Evolutionary conservation across 2,113 vertebrate species (phyloP).

Genomic region (Callocephalon fimbriatum): DNA sequence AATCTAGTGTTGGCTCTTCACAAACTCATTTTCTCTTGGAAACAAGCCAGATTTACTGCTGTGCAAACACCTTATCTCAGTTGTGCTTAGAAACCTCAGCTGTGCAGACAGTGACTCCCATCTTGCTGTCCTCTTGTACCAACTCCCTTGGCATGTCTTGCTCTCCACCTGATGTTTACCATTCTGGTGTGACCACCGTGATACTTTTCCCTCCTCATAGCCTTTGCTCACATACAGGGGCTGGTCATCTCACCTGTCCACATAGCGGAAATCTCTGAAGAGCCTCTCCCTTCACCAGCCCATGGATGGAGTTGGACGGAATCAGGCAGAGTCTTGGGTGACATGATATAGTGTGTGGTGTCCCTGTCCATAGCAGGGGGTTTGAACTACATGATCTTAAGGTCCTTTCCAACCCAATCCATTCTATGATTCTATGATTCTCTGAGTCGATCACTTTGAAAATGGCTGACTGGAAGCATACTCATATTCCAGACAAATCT

Average conservation of each 20-base stretch:
- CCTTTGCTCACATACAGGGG: background rate
- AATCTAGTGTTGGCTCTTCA: background rate
- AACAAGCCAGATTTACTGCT: background rate
- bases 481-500: background rate
- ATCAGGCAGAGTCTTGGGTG: background rate
- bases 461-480: background rate
- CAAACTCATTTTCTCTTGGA: background rate
- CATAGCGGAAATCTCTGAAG: background rate
- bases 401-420: background rate
- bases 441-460: background rate
- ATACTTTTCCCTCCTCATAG: background rate
- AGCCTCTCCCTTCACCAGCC: background rate
- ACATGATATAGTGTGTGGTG: background rate
- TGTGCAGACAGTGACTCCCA: background rate
- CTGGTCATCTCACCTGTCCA: background rate
- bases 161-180: background rate
- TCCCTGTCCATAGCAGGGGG: background rate
- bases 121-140: background rate
- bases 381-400: background rate
- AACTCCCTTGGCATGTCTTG: background rate
- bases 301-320: fast-evolving
- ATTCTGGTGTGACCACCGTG: fast-evolving
- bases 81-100: background rate
- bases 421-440: background rate
- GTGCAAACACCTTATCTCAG: background rate